A percentile compares a stretch with the other conserved stretches of the same genome.
These are phyloP conservation scores for Fringilla coelebs DNA, from an alignment of 2,797 vertebrate species.

Conservation along the genomic window DNA sequence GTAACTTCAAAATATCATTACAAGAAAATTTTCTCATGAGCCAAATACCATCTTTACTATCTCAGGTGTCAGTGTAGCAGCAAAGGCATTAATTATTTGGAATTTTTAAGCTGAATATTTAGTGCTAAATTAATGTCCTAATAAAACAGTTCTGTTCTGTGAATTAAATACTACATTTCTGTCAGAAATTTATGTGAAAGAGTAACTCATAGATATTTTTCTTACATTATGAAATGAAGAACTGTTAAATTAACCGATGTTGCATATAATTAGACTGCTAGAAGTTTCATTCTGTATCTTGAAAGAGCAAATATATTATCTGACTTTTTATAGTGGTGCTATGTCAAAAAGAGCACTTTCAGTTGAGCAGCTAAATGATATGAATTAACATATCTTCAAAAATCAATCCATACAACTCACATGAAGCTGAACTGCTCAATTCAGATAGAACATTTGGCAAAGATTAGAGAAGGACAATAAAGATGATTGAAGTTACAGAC, in stretches of 20 bases:
- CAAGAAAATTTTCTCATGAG: not conserved
- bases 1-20: not conserved
- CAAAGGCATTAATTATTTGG: not conserved
- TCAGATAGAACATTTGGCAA: not conserved
- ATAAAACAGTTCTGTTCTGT: not conserved
- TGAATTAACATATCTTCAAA: not conserved
- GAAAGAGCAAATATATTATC: not conserved
- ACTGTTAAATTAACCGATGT: not conserved
- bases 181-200: not conserved
- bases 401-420: not conserved
- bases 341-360: not conserved
- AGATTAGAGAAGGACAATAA: not conserved
- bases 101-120: not conserved
- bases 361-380: not conserved
- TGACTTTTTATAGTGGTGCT: not conserved
- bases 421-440: not conserved
- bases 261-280: not conserved
- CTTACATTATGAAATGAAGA: not conserved
- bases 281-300: not conserved
- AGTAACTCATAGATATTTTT: not conserved
- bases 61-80: not conserved
- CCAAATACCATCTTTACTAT: not conserved
- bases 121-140: not conserved
- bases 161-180: not conserved
- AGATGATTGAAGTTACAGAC: not conserved